A percentile compares a stretch with the other conserved stretches of the same genome.
Conservation (phyloP, 92 coral and sea anemone genomes). For the Porites evermanni region DNA sequence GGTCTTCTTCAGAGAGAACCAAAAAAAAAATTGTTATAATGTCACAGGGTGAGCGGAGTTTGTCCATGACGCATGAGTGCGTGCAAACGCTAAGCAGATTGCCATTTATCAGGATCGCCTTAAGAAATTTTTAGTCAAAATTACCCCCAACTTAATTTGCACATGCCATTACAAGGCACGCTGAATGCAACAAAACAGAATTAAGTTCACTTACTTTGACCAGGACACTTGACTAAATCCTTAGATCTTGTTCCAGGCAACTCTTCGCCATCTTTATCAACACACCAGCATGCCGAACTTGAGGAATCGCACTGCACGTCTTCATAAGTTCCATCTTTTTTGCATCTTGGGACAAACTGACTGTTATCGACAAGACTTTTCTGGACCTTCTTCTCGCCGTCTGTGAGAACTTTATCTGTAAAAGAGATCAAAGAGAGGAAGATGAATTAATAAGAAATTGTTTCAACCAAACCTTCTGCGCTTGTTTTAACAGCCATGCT, state of each 20-base stretch:
- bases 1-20: constrained; percentile 41
- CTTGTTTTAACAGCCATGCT: not conserved
- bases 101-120: not conserved
- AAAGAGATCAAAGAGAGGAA: not conserved
- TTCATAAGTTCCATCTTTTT: constrained; percentile 61
- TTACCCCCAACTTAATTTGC: not conserved
- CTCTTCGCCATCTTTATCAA: constrained; percentile 72
- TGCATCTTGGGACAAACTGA: constrained; percentile 65
- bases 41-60: not conserved
- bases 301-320: constrained; percentile 70
- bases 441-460: no score
- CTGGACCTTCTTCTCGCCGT: constrained; percentile 53
- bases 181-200: not conserved
- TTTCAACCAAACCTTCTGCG: no score
- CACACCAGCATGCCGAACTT: constrained; percentile 71
- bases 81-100: no score
- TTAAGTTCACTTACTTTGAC: constrained; percentile 57
- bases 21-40: not conserved
- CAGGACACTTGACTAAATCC: constrained; percentile 66
- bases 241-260: constrained; percentile 63
- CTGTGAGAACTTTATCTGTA: constrained; percentile 42
- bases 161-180: not conserved
- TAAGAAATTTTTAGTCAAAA: no score
- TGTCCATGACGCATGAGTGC: not conserved
- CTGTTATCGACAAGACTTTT: constrained; percentile 44